A percentile compares a stretch with the other conserved stretches of the same genome.
These are phyloP conservation scores for Zaprionus ghesquierei DNA, from an alignment of 1,140 invertebrate genomes.

Conservation along the genomic window DNA sequence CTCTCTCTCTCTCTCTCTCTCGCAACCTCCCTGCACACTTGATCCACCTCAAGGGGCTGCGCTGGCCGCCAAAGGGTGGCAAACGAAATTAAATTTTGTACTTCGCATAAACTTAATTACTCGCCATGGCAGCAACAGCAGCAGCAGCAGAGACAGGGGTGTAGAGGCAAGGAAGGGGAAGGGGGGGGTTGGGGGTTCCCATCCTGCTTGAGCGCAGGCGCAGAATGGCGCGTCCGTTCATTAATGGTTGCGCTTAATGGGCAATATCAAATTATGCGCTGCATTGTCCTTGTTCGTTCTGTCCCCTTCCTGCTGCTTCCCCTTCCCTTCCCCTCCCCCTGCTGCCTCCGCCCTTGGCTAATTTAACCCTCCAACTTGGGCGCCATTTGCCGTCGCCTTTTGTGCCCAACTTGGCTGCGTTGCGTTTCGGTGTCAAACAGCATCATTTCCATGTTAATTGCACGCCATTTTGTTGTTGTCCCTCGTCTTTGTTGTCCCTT, in stretches of 20 bases:
- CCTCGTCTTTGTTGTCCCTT: not conserved
- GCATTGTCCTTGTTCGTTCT: slow-evolving; percentile 56
- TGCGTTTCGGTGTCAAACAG: slow-evolving; percentile 68
- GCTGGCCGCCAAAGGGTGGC: slow-evolving; percentile 59
- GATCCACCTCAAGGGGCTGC: slow-evolving; percentile 12
- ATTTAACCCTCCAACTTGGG: slow-evolving; percentile 65
- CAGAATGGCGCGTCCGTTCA: slow-evolving; percentile 49
- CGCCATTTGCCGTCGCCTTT: slow-evolving; percentile 53
- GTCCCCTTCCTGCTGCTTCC: slow-evolving; percentile 1
- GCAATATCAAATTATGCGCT: slow-evolving; percentile 80
- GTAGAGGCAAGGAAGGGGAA: not conserved
- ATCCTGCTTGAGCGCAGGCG: slow-evolving; percentile 51
- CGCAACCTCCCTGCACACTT: not conserved
- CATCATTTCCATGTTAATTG: slow-evolving; percentile 79
- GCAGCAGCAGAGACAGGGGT: not conserved
- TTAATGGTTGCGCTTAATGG: slow-evolving; percentile 79
- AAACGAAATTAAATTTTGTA: slow-evolving; percentile 81
- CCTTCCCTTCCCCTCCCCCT: not conserved
- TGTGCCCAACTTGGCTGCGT: slow-evolving; percentile 23
- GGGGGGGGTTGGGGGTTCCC: slow-evolving; percentile 13
- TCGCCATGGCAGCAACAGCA: slow-evolving; percentile 50
- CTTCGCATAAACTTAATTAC: slow-evolving; percentile 81
- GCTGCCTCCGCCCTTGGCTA: slow-evolving; percentile 42
- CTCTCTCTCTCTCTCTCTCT: not conserved
- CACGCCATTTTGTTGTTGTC: slow-evolving; percentile 65